A percentile compares a stretch with the other conserved stretches of the same genome.
Conservation (phyloP, 92 coral and sea anemone genomes). For the Epizoanthus rinbou region DNA sequence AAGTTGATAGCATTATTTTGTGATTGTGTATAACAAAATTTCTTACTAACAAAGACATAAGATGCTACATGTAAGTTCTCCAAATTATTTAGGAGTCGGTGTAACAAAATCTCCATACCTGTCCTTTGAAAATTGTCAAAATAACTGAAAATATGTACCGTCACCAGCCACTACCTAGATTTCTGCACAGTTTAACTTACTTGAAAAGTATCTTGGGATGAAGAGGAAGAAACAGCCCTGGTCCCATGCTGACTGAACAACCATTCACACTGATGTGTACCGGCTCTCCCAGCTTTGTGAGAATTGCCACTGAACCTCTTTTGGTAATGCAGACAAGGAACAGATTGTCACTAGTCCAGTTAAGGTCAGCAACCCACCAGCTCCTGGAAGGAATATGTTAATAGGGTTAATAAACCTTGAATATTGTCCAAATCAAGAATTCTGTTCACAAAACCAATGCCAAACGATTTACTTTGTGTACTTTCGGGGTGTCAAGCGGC, state of each 20-base stretch:
- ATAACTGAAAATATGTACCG: no score
- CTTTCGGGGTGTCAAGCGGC: no score
- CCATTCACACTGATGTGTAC: slow-evolving; percentile 76
- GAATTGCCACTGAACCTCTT: slow-evolving; percentile 83
- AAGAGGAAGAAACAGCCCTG: slow-evolving; percentile 77
- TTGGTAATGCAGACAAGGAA: slow-evolving; percentile 83
- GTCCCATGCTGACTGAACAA: slow-evolving; percentile 79
- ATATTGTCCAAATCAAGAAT: no score
- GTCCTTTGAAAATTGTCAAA: no score
- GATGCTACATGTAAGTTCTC: not conserved
- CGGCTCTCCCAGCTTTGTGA: slow-evolving; percentile 91
- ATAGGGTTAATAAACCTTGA: no score
- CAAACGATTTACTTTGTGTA: no score
- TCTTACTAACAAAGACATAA: not conserved
- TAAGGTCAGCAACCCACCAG: slow-evolving; percentile 96
- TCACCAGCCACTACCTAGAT: no score
- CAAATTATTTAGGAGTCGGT: not conserved
- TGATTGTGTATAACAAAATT: no score
- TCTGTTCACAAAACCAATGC: not conserved
- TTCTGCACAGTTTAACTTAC: slow-evolving; percentile 52
- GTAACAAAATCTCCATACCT: not conserved
- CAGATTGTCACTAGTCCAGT: slow-evolving; percentile 90
- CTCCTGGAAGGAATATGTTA: slow-evolving; percentile 42
- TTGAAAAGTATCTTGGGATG: slow-evolving; percentile 89
- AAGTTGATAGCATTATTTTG: no score